Conservation (phyloP, 2,113 vertebrate species). For the Eulemur macaco region DNA sequence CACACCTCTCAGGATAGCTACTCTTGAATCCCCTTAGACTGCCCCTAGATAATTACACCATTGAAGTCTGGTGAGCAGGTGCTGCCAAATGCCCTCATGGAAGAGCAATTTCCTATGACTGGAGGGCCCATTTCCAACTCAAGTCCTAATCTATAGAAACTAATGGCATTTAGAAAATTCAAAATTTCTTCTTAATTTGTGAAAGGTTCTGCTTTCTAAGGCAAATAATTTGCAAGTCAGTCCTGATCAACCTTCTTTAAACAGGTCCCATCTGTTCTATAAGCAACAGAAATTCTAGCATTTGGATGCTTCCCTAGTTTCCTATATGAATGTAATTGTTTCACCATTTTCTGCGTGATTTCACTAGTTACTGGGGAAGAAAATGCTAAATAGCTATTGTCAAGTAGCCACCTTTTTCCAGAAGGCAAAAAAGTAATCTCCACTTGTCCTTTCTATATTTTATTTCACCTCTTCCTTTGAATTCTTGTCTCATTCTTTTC, state of each 20-base stretch:
- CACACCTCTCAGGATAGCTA: neutral
- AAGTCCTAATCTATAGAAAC: neutral
- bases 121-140: neutral
- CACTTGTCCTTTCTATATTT: neutral
- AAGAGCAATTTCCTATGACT: neutral
- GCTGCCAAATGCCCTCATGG: neutral
- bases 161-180: neutral
- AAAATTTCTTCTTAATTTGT: neutral
- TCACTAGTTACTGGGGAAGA: neutral
- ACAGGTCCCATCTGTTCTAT: neutral
- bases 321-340: neutral
- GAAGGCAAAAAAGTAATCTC: neutral
- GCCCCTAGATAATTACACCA: neutral
- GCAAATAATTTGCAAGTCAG: neutral
- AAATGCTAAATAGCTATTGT: neutral
- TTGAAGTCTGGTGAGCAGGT: neutral
- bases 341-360: neutral
- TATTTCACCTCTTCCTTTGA: neutral
- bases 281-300: neutral
- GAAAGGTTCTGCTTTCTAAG: slow-evolving; percentile 1
- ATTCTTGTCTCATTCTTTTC: neutral
- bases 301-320: neutral
- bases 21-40: neutral
- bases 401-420: neutral
- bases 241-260: neutral